Percentiles rank a stretch among this genome's conserved stretches.
These are phyloP conservation scores for Sparus aurata DNA, from an alignment of 2,797 vertebrate genomes.

Conservation along the genomic window DNA sequence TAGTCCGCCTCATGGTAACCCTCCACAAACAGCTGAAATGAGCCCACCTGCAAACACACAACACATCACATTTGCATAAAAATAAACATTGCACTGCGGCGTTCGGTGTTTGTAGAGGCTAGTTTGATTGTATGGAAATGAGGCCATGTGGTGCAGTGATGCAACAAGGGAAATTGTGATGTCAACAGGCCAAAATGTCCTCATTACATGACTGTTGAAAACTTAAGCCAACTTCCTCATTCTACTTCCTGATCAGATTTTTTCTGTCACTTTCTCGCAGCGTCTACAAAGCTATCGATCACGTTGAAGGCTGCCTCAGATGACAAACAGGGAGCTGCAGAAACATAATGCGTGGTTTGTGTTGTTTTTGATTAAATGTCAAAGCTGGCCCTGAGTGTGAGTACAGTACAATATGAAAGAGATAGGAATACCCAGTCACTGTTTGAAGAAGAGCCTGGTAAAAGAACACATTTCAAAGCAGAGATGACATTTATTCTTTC, in stretches of 20 bases:
- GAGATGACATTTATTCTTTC: conserved; percentile 23
- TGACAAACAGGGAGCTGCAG: neutral
- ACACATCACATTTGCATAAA: neutral
- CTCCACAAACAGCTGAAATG: conserved; percentile 98
- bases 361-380: conserved; percentile 4
- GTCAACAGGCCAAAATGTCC: neutral
- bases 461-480: conserved; percentile 5
- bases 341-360: neutral
- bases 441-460: neutral
- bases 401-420: neutral
- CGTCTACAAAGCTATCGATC: neutral
- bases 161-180: neutral
- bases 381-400: neutral
- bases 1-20: conserved; percentile 95
- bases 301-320: neutral
- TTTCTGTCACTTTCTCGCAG: neutral
- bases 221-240: conserved; percentile 27
- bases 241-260: conserved; percentile 20
- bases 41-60: conserved; percentile 89
- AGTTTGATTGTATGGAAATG: neutral
- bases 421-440: conserved; percentile 16
- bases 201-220: conserved; percentile 10
- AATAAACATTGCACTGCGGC: neutral
- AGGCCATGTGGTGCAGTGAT: neutral
- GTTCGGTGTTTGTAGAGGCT: neutral